Conservation (phyloP, 2,888 invertebrate genomes). For the Gnatocerus cornutus region DNA sequence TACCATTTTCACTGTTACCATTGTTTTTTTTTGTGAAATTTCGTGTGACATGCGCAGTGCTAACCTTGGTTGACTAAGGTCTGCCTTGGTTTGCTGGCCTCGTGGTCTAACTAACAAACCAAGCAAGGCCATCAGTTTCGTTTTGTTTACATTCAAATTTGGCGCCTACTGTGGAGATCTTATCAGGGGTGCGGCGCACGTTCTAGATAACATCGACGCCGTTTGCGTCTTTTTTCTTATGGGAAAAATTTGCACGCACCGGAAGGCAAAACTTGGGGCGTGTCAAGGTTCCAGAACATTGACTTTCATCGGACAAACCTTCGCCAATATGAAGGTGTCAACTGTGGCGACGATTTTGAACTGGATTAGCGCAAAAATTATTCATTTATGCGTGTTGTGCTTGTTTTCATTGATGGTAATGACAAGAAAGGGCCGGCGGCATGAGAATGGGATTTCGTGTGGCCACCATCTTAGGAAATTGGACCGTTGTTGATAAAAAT, state of each 20-base stretch:
- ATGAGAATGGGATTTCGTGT: not conserved
- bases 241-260: slow-evolving; percentile 28
- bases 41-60: slow-evolving; percentile 34
- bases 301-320: slow-evolving; percentile 52
- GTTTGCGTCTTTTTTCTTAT: slow-evolving; percentile 9
- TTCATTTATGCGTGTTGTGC: slow-evolving; percentile 11
- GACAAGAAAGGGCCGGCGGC: not conserved
- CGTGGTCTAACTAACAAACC: slow-evolving; percentile 32
- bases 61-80: slow-evolving; percentile 40
- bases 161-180: slow-evolving; percentile 27
- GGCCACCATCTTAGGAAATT: too few species aligned
- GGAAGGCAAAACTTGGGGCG: slow-evolving; percentile 44
- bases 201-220: slow-evolving; percentile 19
- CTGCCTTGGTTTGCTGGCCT: slow-evolving; percentile 44
- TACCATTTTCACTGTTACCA: slow-evolving; percentile 22
- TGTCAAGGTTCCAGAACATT: slow-evolving; percentile 54
- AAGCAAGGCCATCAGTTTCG: slow-evolving; percentile 17
- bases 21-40: slow-evolving; percentile 11
- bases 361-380: slow-evolving; percentile 7
- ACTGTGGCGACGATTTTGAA: slow-evolving; percentile 1
- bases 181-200: slow-evolving; percentile 21
- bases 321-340: slow-evolving; percentile 18
- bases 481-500: too few species aligned
- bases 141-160: slow-evolving; percentile 44
- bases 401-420: slow-evolving; percentile 12